Evolutionary conservation across 2,797 vertebrate genomes (phyloP).

Genomic region (Argentina silus): DNA sequence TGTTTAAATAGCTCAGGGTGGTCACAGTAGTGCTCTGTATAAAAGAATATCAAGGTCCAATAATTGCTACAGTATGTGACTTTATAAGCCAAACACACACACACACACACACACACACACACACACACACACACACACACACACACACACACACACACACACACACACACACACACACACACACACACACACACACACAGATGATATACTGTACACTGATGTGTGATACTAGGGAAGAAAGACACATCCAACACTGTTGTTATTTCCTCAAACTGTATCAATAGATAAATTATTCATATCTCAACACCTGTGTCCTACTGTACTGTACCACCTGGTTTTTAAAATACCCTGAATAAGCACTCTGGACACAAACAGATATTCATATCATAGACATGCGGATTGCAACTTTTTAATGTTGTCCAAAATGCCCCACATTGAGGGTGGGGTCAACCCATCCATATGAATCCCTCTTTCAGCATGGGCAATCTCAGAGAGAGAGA

Average conservation of each 20-base stretch:
- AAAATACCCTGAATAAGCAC: background rate
- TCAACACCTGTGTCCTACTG: background rate
- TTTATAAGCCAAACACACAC: constrained; percentile 37
- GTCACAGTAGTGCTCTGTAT: constrained; percentile 49
- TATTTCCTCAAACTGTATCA: background rate
- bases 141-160: constrained; percentile 10
- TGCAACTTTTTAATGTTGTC: background rate
- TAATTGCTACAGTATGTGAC: constrained; percentile 55
- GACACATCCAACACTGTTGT: background rate
- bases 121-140: constrained; percentile 5
- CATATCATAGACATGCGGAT: background rate
- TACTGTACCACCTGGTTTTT: background rate
- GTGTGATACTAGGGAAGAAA: background rate
- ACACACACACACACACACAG: constrained; percentile 14
- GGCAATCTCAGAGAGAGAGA: background rate
- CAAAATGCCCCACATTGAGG: too few species aligned
- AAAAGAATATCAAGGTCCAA: constrained; percentile 54
- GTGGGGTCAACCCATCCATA: background rate
- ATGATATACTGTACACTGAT: background rate
- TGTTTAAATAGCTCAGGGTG: constrained; percentile 69
- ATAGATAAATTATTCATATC: constrained; percentile 16
- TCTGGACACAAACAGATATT: background rate
- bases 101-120: constrained; percentile 32
- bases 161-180: background rate
- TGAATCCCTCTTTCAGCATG: background rate